Evolutionary conservation across 2,113 vertebrate genomes (phyloP), one percentile per base, ranked within the genome.

Genomic region (Leptosomus discolor): DNA sequence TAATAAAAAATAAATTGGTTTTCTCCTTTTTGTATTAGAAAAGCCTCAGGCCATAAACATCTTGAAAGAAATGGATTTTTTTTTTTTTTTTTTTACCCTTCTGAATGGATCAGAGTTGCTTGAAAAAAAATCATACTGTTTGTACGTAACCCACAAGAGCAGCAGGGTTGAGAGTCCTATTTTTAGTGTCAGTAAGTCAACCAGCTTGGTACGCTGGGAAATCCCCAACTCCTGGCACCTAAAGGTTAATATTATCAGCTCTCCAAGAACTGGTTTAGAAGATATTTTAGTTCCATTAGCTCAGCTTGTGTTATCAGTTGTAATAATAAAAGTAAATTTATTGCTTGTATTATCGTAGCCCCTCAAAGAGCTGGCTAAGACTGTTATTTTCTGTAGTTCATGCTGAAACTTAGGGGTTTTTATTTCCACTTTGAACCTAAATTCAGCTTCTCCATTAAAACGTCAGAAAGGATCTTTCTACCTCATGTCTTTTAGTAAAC

Each of bases 1-100:
- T 95, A 79, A 85, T 95, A 89, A 97, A 96, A 97, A 97, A 92
- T 37, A 91, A 91, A 97, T 92, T 81, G 68, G 87, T 90, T 90
- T 74, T 26, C 74, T n/a, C 18, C 12, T 85, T 87, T 95, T 79
- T 92, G 81, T 79, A 88, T 96, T 96, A 69, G 74, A 88, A 95
- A 85, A 73, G 84, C 89, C 77, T 92, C 37, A 46, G 84, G 92
- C 57, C 57, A 88, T 85, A 92, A 95, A 53, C 15, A 32, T 91
- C 89, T 88, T 79, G 54, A 96, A 94, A 96, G 65, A 95, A 94
- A 92, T 65, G 9, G 23, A 61, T 84, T 84, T 64, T 14, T 69
- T 83, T 50, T 64, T 14, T 69, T 83, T 50, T 67, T 68, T 54
- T 85, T 80, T 90, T 24, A 65, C 37, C 15, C 41, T 88, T 95